A percentile compares a stretch with the other conserved stretches of the same genome.
Evolutionary conservation across 2,888 invertebrate species (phyloP).

Genomic region (Pseudococcus longispinus): DNA sequence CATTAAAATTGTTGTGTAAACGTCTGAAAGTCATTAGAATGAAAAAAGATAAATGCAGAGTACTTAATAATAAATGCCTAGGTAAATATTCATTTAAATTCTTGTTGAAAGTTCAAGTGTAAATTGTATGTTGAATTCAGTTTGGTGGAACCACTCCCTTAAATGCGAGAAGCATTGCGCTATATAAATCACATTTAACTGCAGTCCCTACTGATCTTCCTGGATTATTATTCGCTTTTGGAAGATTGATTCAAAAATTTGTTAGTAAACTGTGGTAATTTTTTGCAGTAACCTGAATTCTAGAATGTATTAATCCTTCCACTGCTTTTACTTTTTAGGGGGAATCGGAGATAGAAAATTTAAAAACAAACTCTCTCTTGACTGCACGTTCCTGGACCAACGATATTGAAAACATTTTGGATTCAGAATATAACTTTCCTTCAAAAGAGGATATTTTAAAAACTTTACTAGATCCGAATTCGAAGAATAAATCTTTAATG

Average conservation of each 20-base stretch:
- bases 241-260: neutral
- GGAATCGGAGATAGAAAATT: neutral
- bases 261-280: neutral
- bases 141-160: neutral
- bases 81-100: neutral
- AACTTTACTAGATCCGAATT: neutral
- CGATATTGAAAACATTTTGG: neutral
- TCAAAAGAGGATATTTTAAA: neutral
- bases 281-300: neutral
- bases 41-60: neutral
- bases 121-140: neutral
- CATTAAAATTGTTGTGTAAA: neutral
- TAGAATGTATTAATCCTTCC: neutral
- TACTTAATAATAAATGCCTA: neutral
- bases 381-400: neutral
- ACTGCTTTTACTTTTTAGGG: conserved; percentile 1
- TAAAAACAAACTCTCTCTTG: neutral
- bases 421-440: neutral
- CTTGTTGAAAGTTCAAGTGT: neutral
- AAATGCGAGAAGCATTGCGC: neutral
- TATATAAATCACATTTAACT: neutral
- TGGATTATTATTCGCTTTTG: neutral
- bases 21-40: neutral
- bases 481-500: neutral
- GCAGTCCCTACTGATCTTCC: neutral